Evolutionary conservation across 2,113 vertebrate species (phyloP).

Genomic region (Kryptolebias marmoratus): DNA sequence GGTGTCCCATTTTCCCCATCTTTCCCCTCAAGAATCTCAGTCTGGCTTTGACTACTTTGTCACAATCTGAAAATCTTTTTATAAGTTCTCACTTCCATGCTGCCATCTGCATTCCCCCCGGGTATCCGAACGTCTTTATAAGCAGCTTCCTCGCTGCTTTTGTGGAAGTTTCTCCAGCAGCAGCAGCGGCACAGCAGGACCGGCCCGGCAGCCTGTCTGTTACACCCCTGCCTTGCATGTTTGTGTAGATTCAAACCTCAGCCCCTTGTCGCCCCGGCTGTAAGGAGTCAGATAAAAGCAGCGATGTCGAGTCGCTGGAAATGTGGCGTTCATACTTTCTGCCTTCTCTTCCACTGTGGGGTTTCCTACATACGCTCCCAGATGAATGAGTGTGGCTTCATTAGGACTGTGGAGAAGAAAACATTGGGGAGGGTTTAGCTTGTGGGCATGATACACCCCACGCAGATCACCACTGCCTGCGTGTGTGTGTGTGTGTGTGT

Average conservation of each 20-base stretch:
- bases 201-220: conserved; percentile 1
- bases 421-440: conserved; percentile 43
- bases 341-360: not conserved
- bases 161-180: conserved; percentile 7
- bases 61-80: conserved; percentile 17
- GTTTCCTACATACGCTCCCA: conserved; percentile 7
- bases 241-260: not conserved
- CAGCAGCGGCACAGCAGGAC: not conserved
- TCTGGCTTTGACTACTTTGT: conserved; percentile 21
- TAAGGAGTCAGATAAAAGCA: conserved; percentile 27
- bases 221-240: conserved; percentile 24
- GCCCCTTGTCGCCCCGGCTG: no score
- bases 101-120: not conserved
- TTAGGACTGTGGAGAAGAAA: conserved; percentile 40
- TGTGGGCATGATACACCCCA: conserved; percentile 41
- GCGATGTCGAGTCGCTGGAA: conserved; percentile 7
- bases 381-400: conserved; percentile 21
- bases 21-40: conserved; percentile 9
- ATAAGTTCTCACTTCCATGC: not conserved
- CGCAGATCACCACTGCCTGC: conserved; percentile 21
- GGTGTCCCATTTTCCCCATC: conserved; percentile 22
- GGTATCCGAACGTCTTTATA: conserved; percentile 19
- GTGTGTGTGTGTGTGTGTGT: conserved; percentile 5
- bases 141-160: conserved; percentile 23
- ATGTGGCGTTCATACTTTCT: not conserved